Conservation (phyloP, 2,888 invertebrate species). For the Sipunculus nudus region DNA sequence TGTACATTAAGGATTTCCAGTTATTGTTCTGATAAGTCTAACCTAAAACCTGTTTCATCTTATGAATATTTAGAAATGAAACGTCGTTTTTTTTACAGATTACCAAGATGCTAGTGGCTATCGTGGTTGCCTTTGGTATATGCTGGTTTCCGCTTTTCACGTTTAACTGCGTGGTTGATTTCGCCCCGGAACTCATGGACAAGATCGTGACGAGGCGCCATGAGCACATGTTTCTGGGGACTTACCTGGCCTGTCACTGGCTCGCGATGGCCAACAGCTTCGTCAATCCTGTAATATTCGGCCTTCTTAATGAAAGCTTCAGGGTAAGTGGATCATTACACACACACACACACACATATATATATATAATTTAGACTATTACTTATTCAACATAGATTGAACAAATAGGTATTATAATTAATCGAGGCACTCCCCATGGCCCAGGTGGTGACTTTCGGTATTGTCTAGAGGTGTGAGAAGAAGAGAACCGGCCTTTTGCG, state of each 20-base stretch:
- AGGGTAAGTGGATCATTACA: too few species aligned
- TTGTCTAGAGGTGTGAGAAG: too few species aligned
- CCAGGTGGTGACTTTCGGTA: too few species aligned
- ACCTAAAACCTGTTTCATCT: background rate
- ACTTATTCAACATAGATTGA: too few species aligned
- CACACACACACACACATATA: too few species aligned
- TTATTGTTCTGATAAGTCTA: background rate
- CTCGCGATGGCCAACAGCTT: constrained; percentile 62
- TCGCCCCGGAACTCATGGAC: constrained; percentile 3
- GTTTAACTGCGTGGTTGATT: constrained; percentile 32
- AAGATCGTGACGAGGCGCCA: background rate
- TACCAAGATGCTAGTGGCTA: constrained; percentile 59
- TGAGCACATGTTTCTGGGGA: constrained; percentile 14
- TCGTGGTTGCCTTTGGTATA: constrained; percentile 56
- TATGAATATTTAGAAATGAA: background rate
- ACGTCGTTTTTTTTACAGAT: constrained; percentile 47
- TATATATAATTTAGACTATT: background rate
- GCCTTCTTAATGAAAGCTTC: constrained; percentile 57
- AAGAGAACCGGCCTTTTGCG: too few species aligned
- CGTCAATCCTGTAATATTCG: constrained; percentile 59
- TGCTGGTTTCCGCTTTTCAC: constrained; percentile 58
- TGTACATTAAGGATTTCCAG: too few species aligned
- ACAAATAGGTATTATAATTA: too few species aligned
- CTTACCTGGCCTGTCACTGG: constrained; percentile 47
- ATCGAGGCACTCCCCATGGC: too few species aligned